phyloP scores from a whole-genome alignment of 1,140 invertebrate genomes.

The Drosophila ogumai region DNA sequence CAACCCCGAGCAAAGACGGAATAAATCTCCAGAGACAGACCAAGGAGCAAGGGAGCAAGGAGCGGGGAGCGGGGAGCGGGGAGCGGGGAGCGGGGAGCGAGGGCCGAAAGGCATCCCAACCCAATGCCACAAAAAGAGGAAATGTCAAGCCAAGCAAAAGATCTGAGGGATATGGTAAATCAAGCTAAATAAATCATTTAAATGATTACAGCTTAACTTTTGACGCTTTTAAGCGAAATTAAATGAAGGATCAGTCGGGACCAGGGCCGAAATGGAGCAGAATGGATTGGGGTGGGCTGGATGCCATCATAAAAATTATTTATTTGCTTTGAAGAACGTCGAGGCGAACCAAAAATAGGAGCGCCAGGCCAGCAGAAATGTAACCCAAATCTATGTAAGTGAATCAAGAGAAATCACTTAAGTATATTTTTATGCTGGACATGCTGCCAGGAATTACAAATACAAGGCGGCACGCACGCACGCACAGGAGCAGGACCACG shows the following conservation, averaged over 20 bases:
- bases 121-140: conserved; percentile 12
- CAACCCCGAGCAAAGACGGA: conserved; percentile 27
- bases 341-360: conserved; percentile 48
- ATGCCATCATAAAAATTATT: conserved; percentile 78
- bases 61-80: conserved; percentile 9
- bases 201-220: conserved; percentile 83
- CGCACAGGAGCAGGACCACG: conserved; percentile 42
- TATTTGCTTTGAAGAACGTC: conserved; percentile 70
- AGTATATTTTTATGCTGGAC: conserved; percentile 83
- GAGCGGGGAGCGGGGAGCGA: conserved; percentile 5
- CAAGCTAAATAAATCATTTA: conserved; percentile 81
- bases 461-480: conserved; percentile 73
- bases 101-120: conserved; percentile 13
- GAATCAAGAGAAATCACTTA: conserved; percentile 83
- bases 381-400: conserved; percentile 83
- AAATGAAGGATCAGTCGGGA: conserved; percentile 66
- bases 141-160: conserved; percentile 65
- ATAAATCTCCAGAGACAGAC: conserved; percentile 52
- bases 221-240: conserved; percentile 83
- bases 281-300: conserved; percentile 10
- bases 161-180: conserved; percentile 77
- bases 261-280: conserved; percentile 4
- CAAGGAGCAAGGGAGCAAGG: conserved; percentile 3
- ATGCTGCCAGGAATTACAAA: conserved; percentile 83
- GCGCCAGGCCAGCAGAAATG: conserved; percentile 67